These are phyloP conservation scores for Eristalis tenax DNA, from an alignment of 2,888 invertebrate species.

Conservation along the genomic window DNA sequence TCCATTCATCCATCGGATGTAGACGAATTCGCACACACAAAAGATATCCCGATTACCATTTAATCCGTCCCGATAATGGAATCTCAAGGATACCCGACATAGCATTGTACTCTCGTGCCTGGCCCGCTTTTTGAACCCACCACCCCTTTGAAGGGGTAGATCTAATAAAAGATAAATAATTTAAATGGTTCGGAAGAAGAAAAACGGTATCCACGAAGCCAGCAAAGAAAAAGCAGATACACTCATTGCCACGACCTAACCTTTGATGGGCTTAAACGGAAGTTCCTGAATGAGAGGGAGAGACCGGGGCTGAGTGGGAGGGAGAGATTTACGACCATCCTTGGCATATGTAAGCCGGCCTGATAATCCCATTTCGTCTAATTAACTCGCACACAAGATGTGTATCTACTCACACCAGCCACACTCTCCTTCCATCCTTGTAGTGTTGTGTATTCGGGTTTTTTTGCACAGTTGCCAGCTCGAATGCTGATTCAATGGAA, in stretches of 20 bases:
- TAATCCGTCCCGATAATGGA: slow-evolving; percentile 30
- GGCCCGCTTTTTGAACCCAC: too few species aligned
- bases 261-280: slow-evolving; percentile 18
- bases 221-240: background rate
- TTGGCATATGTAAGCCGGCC: slow-evolving; percentile 38
- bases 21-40: background rate
- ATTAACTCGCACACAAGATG: slow-evolving; percentile 39
- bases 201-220: background rate
- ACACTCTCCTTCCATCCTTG: background rate
- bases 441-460: background rate
- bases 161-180: slow-evolving; percentile 52
- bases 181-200: slow-evolving; percentile 45
- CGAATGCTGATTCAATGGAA: slow-evolving; percentile 38
- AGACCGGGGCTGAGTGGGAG: background rate
- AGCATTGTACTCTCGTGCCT: slow-evolving; percentile 12
- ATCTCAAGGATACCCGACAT: slow-evolving; percentile 26
- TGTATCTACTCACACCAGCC: background rate
- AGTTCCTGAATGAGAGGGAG: too few species aligned
- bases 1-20: background rate
- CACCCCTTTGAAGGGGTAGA: background rate
- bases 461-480: background rate
- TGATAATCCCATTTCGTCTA: slow-evolving; percentile 43
- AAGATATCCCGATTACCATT: slow-evolving; percentile 12
- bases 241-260: background rate
- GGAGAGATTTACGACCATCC: slow-evolving; percentile 25